Percentiles rank a stretch among this genome's conserved stretches.
Conservation (phyloP, 2,797 vertebrate genomes). For the Orestias chungarensis region DNA sequence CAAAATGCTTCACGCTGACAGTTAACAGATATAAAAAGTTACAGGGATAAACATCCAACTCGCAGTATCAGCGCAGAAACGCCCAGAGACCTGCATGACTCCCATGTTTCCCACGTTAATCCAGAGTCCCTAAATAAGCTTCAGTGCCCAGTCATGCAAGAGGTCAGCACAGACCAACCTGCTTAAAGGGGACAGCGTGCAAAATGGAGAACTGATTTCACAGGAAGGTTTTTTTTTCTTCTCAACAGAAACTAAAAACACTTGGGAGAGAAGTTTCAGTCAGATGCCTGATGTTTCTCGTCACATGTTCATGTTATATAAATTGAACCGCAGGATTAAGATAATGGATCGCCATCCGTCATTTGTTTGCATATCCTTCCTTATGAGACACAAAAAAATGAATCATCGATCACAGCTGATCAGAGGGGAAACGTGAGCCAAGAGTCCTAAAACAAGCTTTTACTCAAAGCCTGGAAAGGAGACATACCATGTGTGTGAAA, state of each 20-base stretch:
- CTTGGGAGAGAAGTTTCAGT: background rate
- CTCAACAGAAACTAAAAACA: conserved; percentile 1
- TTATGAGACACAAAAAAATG: background rate
- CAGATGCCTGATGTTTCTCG: background rate
- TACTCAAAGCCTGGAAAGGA: background rate
- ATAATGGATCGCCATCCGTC: background rate
- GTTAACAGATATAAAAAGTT: conserved; percentile 7
- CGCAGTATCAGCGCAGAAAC: conserved; percentile 7
- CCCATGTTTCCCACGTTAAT: background rate
- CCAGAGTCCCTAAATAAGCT: conserved; percentile 52
- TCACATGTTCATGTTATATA: too few species aligned
- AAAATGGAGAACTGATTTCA: conserved; percentile 35
- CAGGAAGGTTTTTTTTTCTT: conserved; percentile 9
- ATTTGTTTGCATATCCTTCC: background rate
- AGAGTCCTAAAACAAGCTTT: background rate
- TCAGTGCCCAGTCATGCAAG: conserved; percentile 56
- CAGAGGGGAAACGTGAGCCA: background rate
- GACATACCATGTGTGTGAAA: background rate
- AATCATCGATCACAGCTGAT: background rate
- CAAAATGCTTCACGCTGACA: background rate
- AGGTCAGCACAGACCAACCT: conserved; percentile 6
- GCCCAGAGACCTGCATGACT: conserved; percentile 42
- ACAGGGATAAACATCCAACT: conserved; percentile 11
- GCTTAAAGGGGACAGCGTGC: conserved; percentile 41
- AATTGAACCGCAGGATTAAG: too few species aligned